Base-by-base conservation (phyloP, 2,888 invertebrate genomes). In the Tubiluchus corallicola region DNA sequence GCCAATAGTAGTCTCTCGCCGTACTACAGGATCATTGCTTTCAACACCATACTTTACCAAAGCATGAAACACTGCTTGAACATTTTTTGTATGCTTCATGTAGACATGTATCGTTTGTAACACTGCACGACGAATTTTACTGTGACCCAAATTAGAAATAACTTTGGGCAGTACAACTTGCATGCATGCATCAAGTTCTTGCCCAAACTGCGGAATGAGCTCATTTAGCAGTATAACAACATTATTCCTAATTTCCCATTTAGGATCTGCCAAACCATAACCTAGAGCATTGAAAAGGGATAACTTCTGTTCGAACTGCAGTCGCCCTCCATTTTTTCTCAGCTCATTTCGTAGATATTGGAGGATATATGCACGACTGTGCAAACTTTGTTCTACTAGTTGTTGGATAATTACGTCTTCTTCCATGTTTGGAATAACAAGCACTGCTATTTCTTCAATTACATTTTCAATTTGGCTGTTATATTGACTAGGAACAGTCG, bases 71-170 rank as follows among this genome's bases (percentile, higher is more conserved):
- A 68, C 53, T 3, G 55, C 50, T 40, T 63, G 61, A 2, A 66
- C 52, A 48, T 67, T 64, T 40, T 57, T 53, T 2, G 67, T 66
- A 47, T 61, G 53, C 47, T 61, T 62, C 60, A 65, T 62, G 52
- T 67, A 68, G 2, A 60, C 58, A 51, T 63, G 63, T 13, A 70
- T 54, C 1, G 66, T 60, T 48, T 68, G 65, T 4, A 66, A 58
- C 5, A 65, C 62, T 21, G 65, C 59, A 43, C 63, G 53, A 29
- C 65, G 53, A 2, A 29, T n/a, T 29, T 29, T 29, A n/a, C 9
- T 5, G n/a, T 29, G 29, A 29, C 9, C 5, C 9, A 29, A 9
- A n/a, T 29, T 29, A 9, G n/a, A 9, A 9, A 29, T 5, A 9
- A 29, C 9, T 29, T 29, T 29, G 9, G 29, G 29, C 9, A 29